Base-by-base conservation (phyloP, 2,888 invertebrate genomes). In the Syrista parreyssii region DNA sequence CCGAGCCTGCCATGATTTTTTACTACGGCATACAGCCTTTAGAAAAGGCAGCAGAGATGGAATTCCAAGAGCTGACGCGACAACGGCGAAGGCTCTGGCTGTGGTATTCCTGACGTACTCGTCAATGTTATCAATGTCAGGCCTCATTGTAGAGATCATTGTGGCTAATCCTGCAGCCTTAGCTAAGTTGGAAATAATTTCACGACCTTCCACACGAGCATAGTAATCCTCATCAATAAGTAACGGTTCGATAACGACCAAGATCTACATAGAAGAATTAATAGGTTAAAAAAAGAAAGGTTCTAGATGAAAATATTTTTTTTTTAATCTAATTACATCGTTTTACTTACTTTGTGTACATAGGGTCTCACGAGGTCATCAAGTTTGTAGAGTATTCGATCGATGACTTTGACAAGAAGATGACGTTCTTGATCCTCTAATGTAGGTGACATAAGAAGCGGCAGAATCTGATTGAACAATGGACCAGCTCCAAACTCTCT, bases 61-160 rank as follows among this genome's bases (percentile, higher is more conserved):
- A 86, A 99, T 99, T 84, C 98, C 99, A 81, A 99, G 93, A 78
- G 99, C 99, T 2, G 99, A 99, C 3, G 99, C 99, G 1, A 99
- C 99, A 1, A 99, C 99, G n/a, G 99, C 99, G 92, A 99, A 99
- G 0, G 99, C 99, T 88, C 99, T 94, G 9, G 99, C 99, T 0
- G 99, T 99, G 0, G 99, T 99, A 92, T 99, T 99, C 90, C 99
- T 95, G 68, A 99, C 99, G 89, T 99, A 99, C 92, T 99, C 99
- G 92, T 99, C 99, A 87, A 99, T 99, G 91, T 99, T 99, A 92
- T 99, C 99, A 87, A 99, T 99, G 93, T 99, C 99, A 0, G 99
- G 99, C 90, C 99, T 94, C 99, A 99, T 99, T 0, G 99, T 99
- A 6, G 99, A 99, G 88, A 99, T 99, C 99, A 99, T 99, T 23